Percentiles rank a stretch among this genome's conserved stretches.
Conservation (phyloP, 2,888 invertebrate genomes). For the Asteroscopus sphinx region DNA sequence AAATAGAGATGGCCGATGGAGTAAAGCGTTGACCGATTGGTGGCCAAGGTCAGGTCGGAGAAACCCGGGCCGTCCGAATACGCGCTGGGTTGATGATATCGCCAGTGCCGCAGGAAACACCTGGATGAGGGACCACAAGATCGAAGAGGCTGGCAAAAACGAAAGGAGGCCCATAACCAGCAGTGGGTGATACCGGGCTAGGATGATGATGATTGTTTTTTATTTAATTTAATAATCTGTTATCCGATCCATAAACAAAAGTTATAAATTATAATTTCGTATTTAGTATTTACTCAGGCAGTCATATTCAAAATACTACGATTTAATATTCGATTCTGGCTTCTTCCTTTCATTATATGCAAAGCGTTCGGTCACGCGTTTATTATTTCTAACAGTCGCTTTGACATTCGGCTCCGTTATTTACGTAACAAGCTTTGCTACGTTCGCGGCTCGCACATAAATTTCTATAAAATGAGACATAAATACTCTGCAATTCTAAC, state of each 20-base stretch:
- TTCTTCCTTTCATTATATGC: constrained; percentile 67
- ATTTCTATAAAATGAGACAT: constrained; percentile 77
- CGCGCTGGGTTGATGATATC: too few species aligned
- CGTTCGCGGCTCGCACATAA: constrained; percentile 71
- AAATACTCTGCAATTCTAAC: constrained; percentile 75
- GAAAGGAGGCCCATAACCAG: too few species aligned
- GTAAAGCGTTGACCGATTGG: too few species aligned
- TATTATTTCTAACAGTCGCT: constrained; percentile 71
- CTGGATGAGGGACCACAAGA: too few species aligned
- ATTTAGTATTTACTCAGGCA: constrained; percentile 40
- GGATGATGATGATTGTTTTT: too few species aligned
- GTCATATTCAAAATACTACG: constrained; percentile 49
- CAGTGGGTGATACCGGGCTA: too few species aligned
- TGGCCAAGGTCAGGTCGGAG: too few species aligned
- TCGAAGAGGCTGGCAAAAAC: too few species aligned
- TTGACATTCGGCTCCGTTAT: constrained; percentile 72
- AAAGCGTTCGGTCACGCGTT: constrained; percentile 70
- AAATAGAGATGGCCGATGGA: too few species aligned
- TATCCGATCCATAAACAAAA: constrained; percentile 20
- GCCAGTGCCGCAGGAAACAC: too few species aligned
- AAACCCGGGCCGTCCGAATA: too few species aligned
- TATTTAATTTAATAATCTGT: constrained; percentile 16
- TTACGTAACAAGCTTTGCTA: constrained; percentile 68
- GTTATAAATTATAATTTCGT: constrained; percentile 34
- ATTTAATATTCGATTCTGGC: constrained; percentile 64